Evolutionary conservation across 2,113 vertebrate species (phyloP), one percentile per base, ranked within the genome.

Genomic region (Toxotes jaculatrix): DNA sequence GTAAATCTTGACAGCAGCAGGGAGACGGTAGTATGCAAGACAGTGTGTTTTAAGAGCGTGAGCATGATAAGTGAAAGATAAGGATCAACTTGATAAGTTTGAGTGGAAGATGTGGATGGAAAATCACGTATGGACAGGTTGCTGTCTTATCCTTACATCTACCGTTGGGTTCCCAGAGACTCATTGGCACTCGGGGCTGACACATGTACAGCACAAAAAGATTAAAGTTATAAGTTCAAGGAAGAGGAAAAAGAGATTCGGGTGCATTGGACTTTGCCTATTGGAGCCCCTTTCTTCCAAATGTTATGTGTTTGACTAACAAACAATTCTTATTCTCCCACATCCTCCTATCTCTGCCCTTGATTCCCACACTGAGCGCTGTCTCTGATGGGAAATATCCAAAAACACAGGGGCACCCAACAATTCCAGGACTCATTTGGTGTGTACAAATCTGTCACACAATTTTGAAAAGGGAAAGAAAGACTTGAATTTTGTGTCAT

Each of bases 301-400:
- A 90, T 84, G 79, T 79, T 88, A 68, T 89, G 79, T 71, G 78
- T 88, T 86, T 85, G 65, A 86, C 70, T 59, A 49, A 87, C 73
- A 77, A 77, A 86, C 27, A 45, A 82, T 62, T 87, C 70, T 71
- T 75, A n/a, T 59, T 90, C 88, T 89, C 90, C 81, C 86, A 94
- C 91, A 90, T 91, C 59, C 76, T 89, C 85, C 86, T 89, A 88
- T 93, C 85, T 80, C 72, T 89, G 88, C 79, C 88, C 84, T 90
- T 84, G 85, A 89, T 94, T 96, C 95, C 91, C 95, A 95, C 93
- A 78, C 82, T 82, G 13, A 86, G 67, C 84, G 60, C 38, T 19
- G 62, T n/a, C 27, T 19, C 77, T 75, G 88, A 87, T 94, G 93
- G 83, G 91, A 94, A 94, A 77, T 38, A 77, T 89, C 82, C 65